Percentiles rank a stretch among this genome's conserved stretches.
Conservation (phyloP, 2,113 vertebrate genomes). For the Hemichromis elongatus region DNA sequence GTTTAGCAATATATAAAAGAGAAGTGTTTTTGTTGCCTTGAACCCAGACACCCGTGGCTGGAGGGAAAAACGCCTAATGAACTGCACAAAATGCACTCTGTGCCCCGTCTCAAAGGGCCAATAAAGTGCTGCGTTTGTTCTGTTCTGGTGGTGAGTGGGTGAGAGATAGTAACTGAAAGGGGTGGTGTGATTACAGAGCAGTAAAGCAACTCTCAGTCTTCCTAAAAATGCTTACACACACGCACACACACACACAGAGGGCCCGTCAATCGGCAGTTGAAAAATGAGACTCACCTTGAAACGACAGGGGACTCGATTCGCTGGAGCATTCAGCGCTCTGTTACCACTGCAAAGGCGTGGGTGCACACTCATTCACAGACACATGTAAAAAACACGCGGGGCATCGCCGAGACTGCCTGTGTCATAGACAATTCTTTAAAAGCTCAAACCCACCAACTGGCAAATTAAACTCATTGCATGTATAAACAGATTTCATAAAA, state of each 20-base stretch:
- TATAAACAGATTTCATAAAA: conserved; percentile 44
- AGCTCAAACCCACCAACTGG: conserved; percentile 13
- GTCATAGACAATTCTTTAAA: conserved; percentile 5
- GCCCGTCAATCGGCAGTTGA: conserved; percentile 46
- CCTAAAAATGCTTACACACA: conserved; percentile 5
- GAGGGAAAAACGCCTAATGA: not conserved
- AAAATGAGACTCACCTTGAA: conserved; percentile 70
- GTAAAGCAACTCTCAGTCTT: conserved; percentile 33
- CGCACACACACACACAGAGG: not conserved
- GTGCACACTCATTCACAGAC: not conserved
- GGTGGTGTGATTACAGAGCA: conserved; percentile 50
- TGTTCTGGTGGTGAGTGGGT: conserved; percentile 13
- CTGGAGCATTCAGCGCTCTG: conserved; percentile 47
- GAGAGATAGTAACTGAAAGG: conserved; percentile 26
- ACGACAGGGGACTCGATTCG: conserved; percentile 49
- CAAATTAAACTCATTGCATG: conserved; percentile 43
- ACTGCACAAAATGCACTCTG: conserved; percentile 28
- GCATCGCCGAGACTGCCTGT: not conserved
- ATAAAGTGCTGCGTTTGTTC: conserved; percentile 26
- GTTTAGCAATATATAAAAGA: not conserved
- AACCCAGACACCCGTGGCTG: not conserved
- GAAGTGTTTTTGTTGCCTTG: not conserved
- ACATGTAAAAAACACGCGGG: not conserved
- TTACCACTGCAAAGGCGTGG: conserved; percentile 24
- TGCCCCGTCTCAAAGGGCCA: conserved; percentile 5